Base-by-base conservation (phyloP, 2,888 invertebrate genomes). In the Spisula solida region DNA sequence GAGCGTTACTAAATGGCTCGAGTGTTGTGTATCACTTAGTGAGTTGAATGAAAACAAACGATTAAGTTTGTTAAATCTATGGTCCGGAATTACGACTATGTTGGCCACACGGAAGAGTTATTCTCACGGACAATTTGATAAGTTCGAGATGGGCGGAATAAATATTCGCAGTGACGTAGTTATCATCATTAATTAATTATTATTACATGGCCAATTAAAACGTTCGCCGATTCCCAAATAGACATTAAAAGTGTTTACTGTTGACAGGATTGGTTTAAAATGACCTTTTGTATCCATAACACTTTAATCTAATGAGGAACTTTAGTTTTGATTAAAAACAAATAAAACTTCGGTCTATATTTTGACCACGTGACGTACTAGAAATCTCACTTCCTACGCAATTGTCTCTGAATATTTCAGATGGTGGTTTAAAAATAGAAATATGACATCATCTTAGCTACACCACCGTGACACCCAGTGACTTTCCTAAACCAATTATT, bases 371-470 rank as follows among this genome's bases (percentile, higher is more conserved):
- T 29, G 12, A 75, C 75, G n/a, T 29, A 4, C 34, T 10, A 75
- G 31, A 75, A 75, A 5, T n/a, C n/a, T n/a, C 75, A 31, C 31
- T 16, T 4, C 75, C 34, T 31, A 34, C 75, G 34, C 25, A 25
- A 16, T 29, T 29, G 29, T 75, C 34, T 75, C 0, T 34, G 75
- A 75, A 75, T 16, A 75, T 31, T 75, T 75, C 25, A 66, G n/a
- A 66, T 12, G 41, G 75, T 18, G 70, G 16, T 75, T 31, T 75
- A 75, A 31, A 75, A 75, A 75, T 75, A 75, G 75, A 75, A 34
- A 31, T 31, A 31, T 75, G 75, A 75, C 75, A 31, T 34, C n/a
- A 18, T 5, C 18, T 31, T 31, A 41, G 25, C 29, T 18, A 34
- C 34, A 34, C 75, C 34, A 75, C 75, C 75, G 75, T 75, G 16